Percentiles rank a stretch among this genome's conserved stretches.
These are phyloP conservation scores for Cheilosia vernalis DNA, from an alignment of 2,888 invertebrate species.

Conservation along the genomic window DNA sequence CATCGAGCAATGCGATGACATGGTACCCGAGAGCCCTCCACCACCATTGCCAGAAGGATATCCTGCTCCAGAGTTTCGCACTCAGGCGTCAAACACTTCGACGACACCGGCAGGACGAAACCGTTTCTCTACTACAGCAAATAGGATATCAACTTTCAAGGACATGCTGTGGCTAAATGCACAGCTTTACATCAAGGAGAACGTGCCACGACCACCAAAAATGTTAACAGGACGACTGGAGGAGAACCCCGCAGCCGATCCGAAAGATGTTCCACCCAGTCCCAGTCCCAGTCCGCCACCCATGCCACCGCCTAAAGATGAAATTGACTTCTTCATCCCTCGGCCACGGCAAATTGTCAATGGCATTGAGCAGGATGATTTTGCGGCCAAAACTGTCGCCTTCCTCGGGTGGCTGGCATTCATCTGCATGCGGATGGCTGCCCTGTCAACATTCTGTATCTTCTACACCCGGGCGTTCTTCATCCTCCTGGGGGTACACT, in stretches of 20 bases:
- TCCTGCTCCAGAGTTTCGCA: slow-evolving; percentile 45
- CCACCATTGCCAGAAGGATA: slow-evolving; percentile 82
- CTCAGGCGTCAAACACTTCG: slow-evolving; percentile 46
- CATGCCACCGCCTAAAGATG: slow-evolving; percentile 76
- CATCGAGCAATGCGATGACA: slow-evolving; percentile 80
- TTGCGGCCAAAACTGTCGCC: slow-evolving; percentile 87
- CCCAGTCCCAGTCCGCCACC: slow-evolving; percentile 36
- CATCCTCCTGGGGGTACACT: slow-evolving; percentile 87
- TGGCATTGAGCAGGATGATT: slow-evolving; percentile 90
- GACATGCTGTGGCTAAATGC: slow-evolving; percentile 85
- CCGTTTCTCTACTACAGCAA: slow-evolving; percentile 68
- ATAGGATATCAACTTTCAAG: slow-evolving; percentile 80
- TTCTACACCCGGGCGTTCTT: slow-evolving; percentile 87
- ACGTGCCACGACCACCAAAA: slow-evolving; percentile 84
- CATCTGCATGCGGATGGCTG: slow-evolving; percentile 88
- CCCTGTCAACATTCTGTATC: slow-evolving; percentile 88
- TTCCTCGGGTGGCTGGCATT: slow-evolving; percentile 92
- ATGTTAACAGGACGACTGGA: slow-evolving; percentile 83
- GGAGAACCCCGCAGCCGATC: slow-evolving; percentile 80
- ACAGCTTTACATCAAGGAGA: slow-evolving; percentile 85
- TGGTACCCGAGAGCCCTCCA: slow-evolving; percentile 84
- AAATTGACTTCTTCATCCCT: slow-evolving; percentile 82
- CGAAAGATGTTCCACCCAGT: slow-evolving; percentile 43
- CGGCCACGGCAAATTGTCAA: slow-evolving; percentile 85
- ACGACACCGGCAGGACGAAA: slow-evolving; percentile 32